Evolutionary conservation across 2,113 vertebrate species (phyloP).

Genomic region (Elaphurus davidianus): DNA sequence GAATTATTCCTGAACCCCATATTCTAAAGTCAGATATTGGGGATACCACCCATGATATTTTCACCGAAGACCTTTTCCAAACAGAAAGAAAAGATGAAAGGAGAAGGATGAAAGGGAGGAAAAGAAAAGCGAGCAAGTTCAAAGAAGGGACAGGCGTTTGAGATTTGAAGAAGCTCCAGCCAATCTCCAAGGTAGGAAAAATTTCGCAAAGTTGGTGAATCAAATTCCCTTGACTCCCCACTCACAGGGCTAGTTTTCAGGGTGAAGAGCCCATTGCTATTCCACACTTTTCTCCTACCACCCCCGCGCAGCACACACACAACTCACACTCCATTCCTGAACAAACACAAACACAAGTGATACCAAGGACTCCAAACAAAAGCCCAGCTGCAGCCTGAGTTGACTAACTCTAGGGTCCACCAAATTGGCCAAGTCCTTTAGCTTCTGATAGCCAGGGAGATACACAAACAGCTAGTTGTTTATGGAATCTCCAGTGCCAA

Average conservation of each 20-base stretch:
- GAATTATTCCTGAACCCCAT: not conserved
- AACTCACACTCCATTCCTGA: not conserved
- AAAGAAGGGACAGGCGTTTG: not conserved
- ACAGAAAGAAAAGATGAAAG: not conserved
- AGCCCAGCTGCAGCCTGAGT: not conserved
- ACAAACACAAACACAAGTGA: not conserved
- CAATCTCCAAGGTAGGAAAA: not conserved
- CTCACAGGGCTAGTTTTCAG: not conserved
- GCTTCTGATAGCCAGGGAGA: not conserved
- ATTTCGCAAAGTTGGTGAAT: not conserved
- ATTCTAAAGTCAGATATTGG: not conserved
- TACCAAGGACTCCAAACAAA: not conserved
- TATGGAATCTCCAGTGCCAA: not conserved
- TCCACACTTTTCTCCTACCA: not conserved
- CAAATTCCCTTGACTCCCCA: not conserved
- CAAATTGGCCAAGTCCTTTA: not conserved
- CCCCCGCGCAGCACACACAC: not conserved
- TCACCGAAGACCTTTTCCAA: not conserved
- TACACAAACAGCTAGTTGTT: not conserved
- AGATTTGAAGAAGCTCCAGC: not conserved
- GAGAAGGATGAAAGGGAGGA: not conserved
- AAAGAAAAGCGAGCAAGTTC: not conserved
- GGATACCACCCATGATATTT: not conserved
- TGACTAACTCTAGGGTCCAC: not conserved
- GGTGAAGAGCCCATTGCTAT: not conserved